Evolutionary conservation across 2,113 vertebrate species (phyloP).

Genomic region (Gadus macrocephalus): DNA sequence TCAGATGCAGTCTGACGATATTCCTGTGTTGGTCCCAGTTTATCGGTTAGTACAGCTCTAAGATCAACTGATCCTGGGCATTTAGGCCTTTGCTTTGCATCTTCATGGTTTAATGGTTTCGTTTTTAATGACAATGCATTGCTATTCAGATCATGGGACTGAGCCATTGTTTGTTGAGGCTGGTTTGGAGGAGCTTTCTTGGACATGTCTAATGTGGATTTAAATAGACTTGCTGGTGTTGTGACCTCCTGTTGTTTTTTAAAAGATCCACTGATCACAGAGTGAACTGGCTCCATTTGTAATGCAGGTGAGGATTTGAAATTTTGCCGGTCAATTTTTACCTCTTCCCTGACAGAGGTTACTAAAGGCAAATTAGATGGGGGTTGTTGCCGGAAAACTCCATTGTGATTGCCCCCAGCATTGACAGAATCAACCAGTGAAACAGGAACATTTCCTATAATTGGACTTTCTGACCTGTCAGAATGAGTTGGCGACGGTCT

Average conservation of each 20-base stretch:
- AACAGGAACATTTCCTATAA: not conserved
- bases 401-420: not conserved
- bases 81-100: constrained; percentile 15
- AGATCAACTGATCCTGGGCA: constrained; percentile 47
- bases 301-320: not conserved
- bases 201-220: constrained; percentile 66
- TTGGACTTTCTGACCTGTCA: constrained; percentile 19
- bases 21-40: constrained; percentile 4
- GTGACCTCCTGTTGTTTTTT: constrained; percentile 33
- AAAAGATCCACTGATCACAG: constrained; percentile 15
- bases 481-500: constrained; percentile 15
- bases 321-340: constrained; percentile 5
- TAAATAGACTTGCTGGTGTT: constrained; percentile 61
- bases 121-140: constrained; percentile 57
- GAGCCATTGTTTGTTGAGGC: constrained; percentile 9
- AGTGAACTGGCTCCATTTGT: constrained; percentile 6
- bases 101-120: constrained; percentile 24
- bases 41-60: constrained; percentile 19
- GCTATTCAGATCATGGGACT: constrained; percentile 20
- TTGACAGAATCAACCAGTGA: not conserved
- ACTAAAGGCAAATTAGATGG: not conserved
- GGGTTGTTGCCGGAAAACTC: not conserved
- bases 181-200: constrained; percentile 22
- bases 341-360: constrained; percentile 27
- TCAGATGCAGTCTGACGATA: not conserved